Evolutionary conservation across 2,113 vertebrate species (phyloP).

Genomic region (Antigone vipio): DNA sequence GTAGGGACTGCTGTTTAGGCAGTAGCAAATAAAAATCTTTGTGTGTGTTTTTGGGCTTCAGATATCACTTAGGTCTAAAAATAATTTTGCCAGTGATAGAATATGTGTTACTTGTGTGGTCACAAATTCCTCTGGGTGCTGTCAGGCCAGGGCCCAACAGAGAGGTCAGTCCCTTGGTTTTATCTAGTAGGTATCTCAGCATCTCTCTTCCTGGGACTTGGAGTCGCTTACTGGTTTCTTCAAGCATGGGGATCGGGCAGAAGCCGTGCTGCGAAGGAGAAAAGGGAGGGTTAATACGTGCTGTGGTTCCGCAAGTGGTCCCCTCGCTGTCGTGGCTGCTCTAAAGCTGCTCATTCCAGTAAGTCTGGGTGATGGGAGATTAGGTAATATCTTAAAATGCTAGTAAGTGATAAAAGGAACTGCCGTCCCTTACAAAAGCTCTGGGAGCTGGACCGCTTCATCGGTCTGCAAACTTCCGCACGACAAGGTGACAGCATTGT

Average conservation of each 20-base stretch:
- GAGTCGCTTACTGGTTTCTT: not conserved
- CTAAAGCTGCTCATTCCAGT: not conserved
- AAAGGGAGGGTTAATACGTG: accelerated
- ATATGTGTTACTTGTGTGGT: not conserved
- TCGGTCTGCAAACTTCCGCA: not conserved
- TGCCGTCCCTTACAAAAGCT: not conserved
- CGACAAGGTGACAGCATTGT: accelerated
- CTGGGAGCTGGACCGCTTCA: not conserved
- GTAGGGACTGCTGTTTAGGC: not conserved
- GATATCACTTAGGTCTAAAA: not conserved
- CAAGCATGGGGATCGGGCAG: not conserved
- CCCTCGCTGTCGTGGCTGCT: not conserved
- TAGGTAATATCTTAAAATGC: not conserved
- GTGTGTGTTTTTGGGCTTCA: not conserved
- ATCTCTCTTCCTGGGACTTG: not conserved
- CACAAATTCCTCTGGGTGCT: not conserved
- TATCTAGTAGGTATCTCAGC: not conserved
- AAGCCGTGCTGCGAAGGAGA: accelerated
- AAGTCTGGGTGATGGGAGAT: not conserved
- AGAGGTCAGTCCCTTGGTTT: not conserved
- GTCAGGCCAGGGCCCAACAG: not conserved
- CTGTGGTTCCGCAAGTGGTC: not conserved
- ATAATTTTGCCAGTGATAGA: not conserved
- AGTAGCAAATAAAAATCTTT: not conserved
- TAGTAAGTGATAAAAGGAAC: not conserved